A percentile compares a stretch with the other conserved stretches of the same genome.
Evolutionary conservation across 1,140 invertebrate species (phyloP).

Genomic region (Drosophila neocordata): DNA sequence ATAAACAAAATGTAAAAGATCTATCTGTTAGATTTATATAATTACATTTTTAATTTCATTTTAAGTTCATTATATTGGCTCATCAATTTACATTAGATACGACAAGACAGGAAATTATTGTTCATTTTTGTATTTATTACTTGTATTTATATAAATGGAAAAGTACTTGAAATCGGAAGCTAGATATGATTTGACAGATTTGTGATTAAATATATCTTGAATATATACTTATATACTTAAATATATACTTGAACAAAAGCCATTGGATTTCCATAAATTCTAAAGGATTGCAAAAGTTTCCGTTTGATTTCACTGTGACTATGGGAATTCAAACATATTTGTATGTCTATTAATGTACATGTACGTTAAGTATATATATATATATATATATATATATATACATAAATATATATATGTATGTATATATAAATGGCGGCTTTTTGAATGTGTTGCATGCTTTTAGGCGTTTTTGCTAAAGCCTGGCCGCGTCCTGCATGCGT

Average conservation of each 20-base stretch:
- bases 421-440: constrained; percentile 12
- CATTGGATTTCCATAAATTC: constrained; percentile 4
- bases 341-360: not conserved
- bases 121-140: not conserved
- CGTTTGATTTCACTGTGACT: not conserved
- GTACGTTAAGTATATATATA: not conserved
- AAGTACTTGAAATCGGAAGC: not conserved
- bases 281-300: not conserved
- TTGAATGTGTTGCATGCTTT: constrained; percentile 48
- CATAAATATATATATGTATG: not conserved
- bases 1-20: too few species aligned
- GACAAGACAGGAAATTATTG: not conserved
- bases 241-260: not conserved
- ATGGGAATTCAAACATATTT: constrained; percentile 5
- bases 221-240: too few species aligned
- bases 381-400: not conserved
- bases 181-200: not conserved
- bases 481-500: constrained; percentile 50
- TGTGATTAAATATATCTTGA: too few species aligned
- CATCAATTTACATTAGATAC: too few species aligned
- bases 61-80: too few species aligned
- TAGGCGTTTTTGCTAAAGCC: constrained; percentile 23
- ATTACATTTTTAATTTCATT: too few species aligned
- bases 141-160: not conserved
- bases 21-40: too few species aligned